A percentile compares a stretch with the other conserved stretches of the same genome.
Evolutionary conservation across 2,888 invertebrate genomes (phyloP).

Genomic region (Hydrotaea diabolus): DNA sequence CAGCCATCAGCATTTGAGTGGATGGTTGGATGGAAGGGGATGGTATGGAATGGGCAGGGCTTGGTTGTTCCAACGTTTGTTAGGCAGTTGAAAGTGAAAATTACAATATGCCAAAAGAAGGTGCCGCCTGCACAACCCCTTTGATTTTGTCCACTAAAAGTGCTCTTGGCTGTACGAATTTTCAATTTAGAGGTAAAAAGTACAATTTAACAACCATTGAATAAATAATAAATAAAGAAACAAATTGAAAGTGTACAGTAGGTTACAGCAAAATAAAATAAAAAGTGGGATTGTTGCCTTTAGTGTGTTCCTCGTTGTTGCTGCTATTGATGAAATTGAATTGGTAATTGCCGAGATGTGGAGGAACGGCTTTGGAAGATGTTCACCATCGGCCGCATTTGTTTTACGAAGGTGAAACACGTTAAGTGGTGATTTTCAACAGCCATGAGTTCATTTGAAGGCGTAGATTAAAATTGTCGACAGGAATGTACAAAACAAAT

Average conservation of each 20-base stretch:
- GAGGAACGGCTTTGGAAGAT: neutral
- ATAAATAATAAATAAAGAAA: slow-evolving; percentile 57
- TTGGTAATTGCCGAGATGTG: neutral
- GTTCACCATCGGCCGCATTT: neutral
- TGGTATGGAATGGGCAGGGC: slow-evolving; percentile 53
- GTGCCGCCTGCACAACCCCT: neutral
- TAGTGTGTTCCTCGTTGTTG: neutral
- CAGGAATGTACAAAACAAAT: no score
- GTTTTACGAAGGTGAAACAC: neutral
- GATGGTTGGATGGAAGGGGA: no score
- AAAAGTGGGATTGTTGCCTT: neutral
- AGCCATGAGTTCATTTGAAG: neutral
- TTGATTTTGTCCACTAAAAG: neutral
- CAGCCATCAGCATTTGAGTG: no score
- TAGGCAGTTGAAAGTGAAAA: slow-evolving; percentile 48
- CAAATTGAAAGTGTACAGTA: slow-evolving; percentile 29
- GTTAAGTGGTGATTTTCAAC: neutral
- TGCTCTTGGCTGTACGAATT: neutral
- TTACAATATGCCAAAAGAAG: slow-evolving; percentile 17
- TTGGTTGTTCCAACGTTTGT: slow-evolving; percentile 34
- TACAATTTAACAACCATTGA: slow-evolving; percentile 51
- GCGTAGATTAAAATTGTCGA: neutral
- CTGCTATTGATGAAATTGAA: neutral
- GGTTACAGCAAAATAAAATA: slow-evolving; percentile 1
- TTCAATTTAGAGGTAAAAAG: slow-evolving; percentile 45